Conservation (phyloP, 1,140 invertebrate genomes). For the Aethina tumida region DNA sequence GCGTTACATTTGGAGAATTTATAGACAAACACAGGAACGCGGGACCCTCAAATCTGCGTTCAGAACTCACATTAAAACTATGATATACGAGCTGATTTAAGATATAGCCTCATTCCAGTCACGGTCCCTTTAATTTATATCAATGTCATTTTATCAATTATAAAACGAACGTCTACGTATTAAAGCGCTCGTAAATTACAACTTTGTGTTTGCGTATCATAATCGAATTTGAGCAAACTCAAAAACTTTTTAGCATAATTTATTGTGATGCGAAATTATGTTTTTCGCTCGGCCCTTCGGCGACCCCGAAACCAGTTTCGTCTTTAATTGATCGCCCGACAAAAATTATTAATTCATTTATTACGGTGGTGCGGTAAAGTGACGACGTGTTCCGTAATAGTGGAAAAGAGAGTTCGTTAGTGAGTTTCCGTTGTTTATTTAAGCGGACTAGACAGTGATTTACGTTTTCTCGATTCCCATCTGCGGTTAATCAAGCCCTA, state of each 20-base stretch:
- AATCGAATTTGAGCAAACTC: conserved; percentile 15
- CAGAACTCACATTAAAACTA: conserved; percentile 35
- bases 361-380: too few species aligned
- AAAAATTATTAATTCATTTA: too few species aligned
- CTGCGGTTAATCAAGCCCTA: conserved; percentile 34
- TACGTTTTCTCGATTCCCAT: conserved; percentile 24
- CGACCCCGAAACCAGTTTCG: too few species aligned
- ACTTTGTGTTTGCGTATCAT: conserved; percentile 27
- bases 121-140: conserved; percentile 36
- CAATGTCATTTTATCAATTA: conserved; percentile 37
- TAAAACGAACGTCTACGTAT: conserved; percentile 32
- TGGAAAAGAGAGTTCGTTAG: too few species aligned
- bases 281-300: too few species aligned
- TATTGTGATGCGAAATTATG: too few species aligned
- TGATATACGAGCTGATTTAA: conserved; percentile 36
- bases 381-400: too few species aligned
- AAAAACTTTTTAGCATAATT: too few species aligned
- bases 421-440: too few species aligned
- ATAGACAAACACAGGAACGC: conserved; percentile 33
- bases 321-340: too few species aligned
- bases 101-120: conserved; percentile 35
- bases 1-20: conserved; percentile 29
- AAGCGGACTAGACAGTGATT: too few species aligned
- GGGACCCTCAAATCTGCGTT: conserved; percentile 32
- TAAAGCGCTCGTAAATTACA: conserved; percentile 29